These are phyloP conservation scores for Mycetomoellerius zeteki DNA, from an alignment of 1,140 invertebrate species.

Conservation along the genomic window DNA sequence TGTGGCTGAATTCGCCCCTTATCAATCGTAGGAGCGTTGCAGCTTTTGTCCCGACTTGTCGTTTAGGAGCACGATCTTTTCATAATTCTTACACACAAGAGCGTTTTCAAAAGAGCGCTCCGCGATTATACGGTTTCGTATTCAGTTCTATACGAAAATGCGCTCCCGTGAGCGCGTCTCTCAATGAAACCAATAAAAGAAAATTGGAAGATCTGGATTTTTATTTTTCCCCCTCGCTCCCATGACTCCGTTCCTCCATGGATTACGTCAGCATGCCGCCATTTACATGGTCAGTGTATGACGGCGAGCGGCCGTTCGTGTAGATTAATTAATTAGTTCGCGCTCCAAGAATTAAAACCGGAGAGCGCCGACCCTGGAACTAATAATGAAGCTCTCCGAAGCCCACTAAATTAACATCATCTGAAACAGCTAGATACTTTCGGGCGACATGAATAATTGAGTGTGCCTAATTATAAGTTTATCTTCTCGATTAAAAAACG, in stretches of 20 bases:
- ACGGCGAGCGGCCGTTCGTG: constrained; percentile 75
- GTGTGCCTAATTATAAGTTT: constrained; percentile 15
- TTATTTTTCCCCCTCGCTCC: constrained; percentile 11
- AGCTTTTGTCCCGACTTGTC: constrained; percentile 57
- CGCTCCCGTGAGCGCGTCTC: neutral
- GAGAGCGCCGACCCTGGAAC: constrained; percentile 43
- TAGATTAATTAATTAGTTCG: constrained; percentile 84
- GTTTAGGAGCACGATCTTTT: neutral
- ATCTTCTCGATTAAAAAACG: neutral
- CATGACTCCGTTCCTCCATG: neutral
- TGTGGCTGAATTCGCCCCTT: constrained; percentile 51
- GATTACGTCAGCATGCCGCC: constrained; percentile 39
- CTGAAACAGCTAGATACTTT: constrained; percentile 6
- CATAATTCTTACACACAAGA: constrained; percentile 3
- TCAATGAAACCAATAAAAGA: neutral
- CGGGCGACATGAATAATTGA: constrained; percentile 27
- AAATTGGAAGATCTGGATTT: constrained; percentile 1
- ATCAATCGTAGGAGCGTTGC: constrained; percentile 54
- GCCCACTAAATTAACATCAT: constrained; percentile 30
- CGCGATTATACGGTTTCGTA: neutral
- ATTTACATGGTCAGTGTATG: constrained; percentile 32
- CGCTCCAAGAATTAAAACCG: constrained; percentile 83
- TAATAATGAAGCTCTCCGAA: constrained; percentile 25
- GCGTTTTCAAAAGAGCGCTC: neutral
- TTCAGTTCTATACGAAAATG: neutral